Evolutionary conservation across 2,797 vertebrate genomes (phyloP), one percentile per base, ranked within the genome.

Genomic region (Muscicapa comitata): DNA sequence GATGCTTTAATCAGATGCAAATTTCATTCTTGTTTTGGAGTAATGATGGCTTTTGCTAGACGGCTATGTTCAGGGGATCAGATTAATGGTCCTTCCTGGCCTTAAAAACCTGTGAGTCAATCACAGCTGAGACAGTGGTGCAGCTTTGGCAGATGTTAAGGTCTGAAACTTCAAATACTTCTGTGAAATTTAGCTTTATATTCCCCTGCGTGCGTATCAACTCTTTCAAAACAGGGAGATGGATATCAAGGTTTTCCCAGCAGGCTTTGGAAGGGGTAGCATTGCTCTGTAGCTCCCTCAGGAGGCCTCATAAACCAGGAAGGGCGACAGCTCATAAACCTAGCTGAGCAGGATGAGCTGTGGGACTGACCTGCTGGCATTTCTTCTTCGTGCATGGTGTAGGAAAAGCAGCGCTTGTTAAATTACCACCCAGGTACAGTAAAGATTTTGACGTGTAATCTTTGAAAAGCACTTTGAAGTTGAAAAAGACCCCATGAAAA

Each of bases 211-310:
- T 15, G 20, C 11, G 42, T 55, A 65, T 8, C 8, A 40, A 1
- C 14, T 31, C 50, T 86, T 88, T 71, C 72, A 80, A 58, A 31
- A 10, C 0, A 1, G 10, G 26, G 57, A 59, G 51, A 25, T 2
- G 55, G 78, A n/a, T 45, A 37, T 10, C 17, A 43, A 82, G 31
- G 55, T 18, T 72, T 86, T 65, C 35, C 37, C 31, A 31, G 55
- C 0, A 0, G 62, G 35, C 4, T 81, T 28, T 72, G 25, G 31
- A 48, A 70, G 4, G 3, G 2, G 1, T 7, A 1, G 23, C 1
- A 6, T 7, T 33, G 9, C 20, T 53, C 50, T 33, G 14, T 50
- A 50, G 21, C n/a, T 80, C 65, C 82, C n/a, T 50, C 47, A 2
- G 2, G 40, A 68, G 47, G 28, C 33, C 38, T 53, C 33, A 13